Evolutionary conservation across 2,797 vertebrate genomes (phyloP), one percentile per base, ranked within the genome.

Genomic region (Ciconia nigra): DNA sequence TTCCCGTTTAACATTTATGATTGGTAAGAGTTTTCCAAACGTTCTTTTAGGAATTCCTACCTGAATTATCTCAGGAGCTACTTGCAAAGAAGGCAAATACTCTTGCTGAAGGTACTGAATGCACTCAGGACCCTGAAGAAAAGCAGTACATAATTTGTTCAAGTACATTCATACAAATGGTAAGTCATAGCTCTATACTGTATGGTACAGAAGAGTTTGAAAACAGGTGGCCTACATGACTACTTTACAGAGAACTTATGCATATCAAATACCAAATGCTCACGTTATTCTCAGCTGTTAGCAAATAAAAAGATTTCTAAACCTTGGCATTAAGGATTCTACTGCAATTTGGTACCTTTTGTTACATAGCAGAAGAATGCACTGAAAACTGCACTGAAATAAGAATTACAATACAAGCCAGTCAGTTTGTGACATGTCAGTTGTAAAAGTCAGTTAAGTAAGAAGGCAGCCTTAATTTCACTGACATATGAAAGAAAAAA

Each of bases 61-160:
- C 99, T 99, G 99, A 89, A 99, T 99, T 97, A 99, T 99, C 84
- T 99, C 99, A 44, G 99, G 99, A 33, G 99, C 98, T 91, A 99
- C 99, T 77, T 99, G 99, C n/a, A 99, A 98, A 4, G 99, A 99
- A 31, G 99, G 99, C 71, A 99, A 97, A 96, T 99, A 99, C 76
- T 99, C 99, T 97, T 99, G 99, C 96, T 99, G 99, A 63, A 99
- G 96, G 97, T 99, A 99, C 84, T 99, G 99, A 97, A 99, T 98
- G 93, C 99, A 99, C 98, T 99, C 99, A 29, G 98, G 98, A 29
- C 99, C 99, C 99, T 99, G 90, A 77, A 93, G 67, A 94, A 95
- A 91, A 94, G 42, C 79, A 81, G 74, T 31, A 85, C 24, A 88
- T 12, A 24, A 51, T 70, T 86, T 89, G 46, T 39, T 73, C 19